Conservation (phyloP, 1,140 invertebrate genomes). For the Drosophila lini region DNA sequence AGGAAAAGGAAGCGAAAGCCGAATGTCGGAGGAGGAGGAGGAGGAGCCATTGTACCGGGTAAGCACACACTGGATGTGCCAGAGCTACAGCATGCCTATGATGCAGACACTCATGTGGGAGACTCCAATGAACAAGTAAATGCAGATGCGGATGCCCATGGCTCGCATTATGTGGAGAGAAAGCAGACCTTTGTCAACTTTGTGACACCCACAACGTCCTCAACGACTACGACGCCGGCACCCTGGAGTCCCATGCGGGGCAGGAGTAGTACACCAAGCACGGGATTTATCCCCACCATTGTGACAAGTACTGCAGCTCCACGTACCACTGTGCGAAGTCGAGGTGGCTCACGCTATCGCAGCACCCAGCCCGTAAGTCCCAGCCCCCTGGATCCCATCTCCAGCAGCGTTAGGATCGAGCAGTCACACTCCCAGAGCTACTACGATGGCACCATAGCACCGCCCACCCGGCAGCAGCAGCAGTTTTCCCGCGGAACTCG, state of each 20-base stretch:
- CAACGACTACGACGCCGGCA: slow-evolving; percentile 37
- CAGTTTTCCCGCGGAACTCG: slow-evolving; percentile 43
- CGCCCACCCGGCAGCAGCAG: slow-evolving; percentile 52
- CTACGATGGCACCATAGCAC: slow-evolving; percentile 74
- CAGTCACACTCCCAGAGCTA: slow-evolving; percentile 77
- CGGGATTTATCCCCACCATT: slow-evolving; percentile 52
- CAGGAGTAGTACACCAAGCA: slow-evolving; percentile 34
- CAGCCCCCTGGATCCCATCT: slow-evolving; percentile 24
- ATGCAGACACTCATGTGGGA: slow-evolving; percentile 48
- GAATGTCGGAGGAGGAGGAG: not conserved
- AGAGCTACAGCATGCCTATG: slow-evolving; percentile 73
- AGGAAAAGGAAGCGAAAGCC: slow-evolving; percentile 61
- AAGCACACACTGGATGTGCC: slow-evolving; percentile 77
- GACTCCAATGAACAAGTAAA: slow-evolving; percentile 33
- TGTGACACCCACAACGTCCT: slow-evolving; percentile 24
- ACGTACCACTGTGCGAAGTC: slow-evolving; percentile 2
- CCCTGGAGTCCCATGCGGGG: slow-evolving; percentile 76
- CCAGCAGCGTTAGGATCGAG: slow-evolving; percentile 61
- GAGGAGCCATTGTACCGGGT: slow-evolving; percentile 24
- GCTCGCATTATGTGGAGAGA: slow-evolving; percentile 55
- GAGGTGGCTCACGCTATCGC: slow-evolving; percentile 53
- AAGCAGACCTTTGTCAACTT: slow-evolving; percentile 47
- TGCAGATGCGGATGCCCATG: slow-evolving; percentile 58
- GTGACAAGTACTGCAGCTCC: slow-evolving; percentile 48
- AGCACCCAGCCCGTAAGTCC: slow-evolving; percentile 20